Base-by-base conservation (phyloP, 2,113 vertebrate species). In the Protobothrops mucrosquamatus region DNA sequence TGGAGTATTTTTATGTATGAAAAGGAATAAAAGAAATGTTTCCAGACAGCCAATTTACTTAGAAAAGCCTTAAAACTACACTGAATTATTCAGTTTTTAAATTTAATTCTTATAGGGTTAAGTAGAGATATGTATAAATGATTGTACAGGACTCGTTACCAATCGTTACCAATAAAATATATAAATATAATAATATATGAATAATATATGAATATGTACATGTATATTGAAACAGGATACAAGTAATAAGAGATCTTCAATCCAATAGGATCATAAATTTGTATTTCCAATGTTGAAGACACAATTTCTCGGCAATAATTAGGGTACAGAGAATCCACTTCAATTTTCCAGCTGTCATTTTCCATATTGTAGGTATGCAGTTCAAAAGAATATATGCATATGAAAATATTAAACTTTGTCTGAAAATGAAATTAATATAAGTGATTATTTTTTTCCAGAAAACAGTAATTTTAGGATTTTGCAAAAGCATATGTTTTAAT, bases 181-280 rank as follows among this genome's bases (percentile, higher is more conserved):
- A n/a, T n/a, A n/a, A n/a, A n/a, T n/a, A n/a, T n/a, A n/a, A n/a
- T n/a, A n/a, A n/a, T n/a, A n/a, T n/a, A n/a, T n/a, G n/a, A n/a
- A 89, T 92, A 97, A 97, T 0, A 95, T 96, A 46, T 46, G 43
- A 46, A 46, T 46, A 46, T 46, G 43, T 46, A 46, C 43, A 46
- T 46, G 43, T 46, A 46, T 46, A 46, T 46, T 46, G 43, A 46
- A 46, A 46, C 18, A 56, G 55, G 14, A 56, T 4, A 56, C 55
- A 56, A 56, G 15, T 56, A 56, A 56, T 20, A 56, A 56, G 4
- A 56, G 6, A 39, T 39, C 34, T 81, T 39, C 69, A 81, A 81
- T 39, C 69, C 34, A 81, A 81, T n/a, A 69, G 34, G 5, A 81
- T 81, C 69, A 81, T 39, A 39, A 39, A 81, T 39, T 81, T 81